Base-by-base conservation (phyloP, 2,797 vertebrate species). In the Typhlichthys eigenmanni region DNA sequence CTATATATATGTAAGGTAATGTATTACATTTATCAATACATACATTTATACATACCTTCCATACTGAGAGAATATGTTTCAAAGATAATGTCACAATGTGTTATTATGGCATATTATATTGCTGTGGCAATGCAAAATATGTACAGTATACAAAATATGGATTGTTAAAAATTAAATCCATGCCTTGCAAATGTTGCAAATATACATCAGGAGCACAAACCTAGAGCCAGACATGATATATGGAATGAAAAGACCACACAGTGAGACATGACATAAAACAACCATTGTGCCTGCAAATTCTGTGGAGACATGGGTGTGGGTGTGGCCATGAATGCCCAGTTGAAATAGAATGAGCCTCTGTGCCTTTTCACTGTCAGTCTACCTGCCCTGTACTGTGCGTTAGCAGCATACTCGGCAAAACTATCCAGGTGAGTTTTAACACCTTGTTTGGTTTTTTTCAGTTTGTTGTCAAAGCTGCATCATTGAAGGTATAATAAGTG, bases 341-440 rank as follows among this genome's bases (percentile, higher is more conserved):
- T 12, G 14, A 64, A 13, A 17, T 9, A 55, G 50, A 63, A 48
- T 54, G 29, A 46, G 13, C 66, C 8, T 68, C 29, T 13, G 32
- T 64, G 55, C 17, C 14, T 70, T 69, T 60, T 70, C 48, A 67
- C 60, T 38, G 34, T 38, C 5, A 7, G 7, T 38, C 5, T 38
- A 10, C 60, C 50, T 81, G 76, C 72, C 78, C 84, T 50, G 66
- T 9, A 69, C 77, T 80, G 13, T 19, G 1, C 24, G 61, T 53
- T 46, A 60, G 19, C 52, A 19, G 1, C 60, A 45, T 62, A 43
- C 13, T 47, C 4, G 8, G 34, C 5, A 9, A 9, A 38, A 9
- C 5, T 38, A 38, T 38, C 34, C 8, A 38, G 34, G 34, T 38
- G 34, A 38, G 34, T 38, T 38, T 38, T 29, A 29, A 38, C 8